Base-by-base conservation (phyloP, 2,797 vertebrate genomes). In the Propithecus deckenii region DNA sequence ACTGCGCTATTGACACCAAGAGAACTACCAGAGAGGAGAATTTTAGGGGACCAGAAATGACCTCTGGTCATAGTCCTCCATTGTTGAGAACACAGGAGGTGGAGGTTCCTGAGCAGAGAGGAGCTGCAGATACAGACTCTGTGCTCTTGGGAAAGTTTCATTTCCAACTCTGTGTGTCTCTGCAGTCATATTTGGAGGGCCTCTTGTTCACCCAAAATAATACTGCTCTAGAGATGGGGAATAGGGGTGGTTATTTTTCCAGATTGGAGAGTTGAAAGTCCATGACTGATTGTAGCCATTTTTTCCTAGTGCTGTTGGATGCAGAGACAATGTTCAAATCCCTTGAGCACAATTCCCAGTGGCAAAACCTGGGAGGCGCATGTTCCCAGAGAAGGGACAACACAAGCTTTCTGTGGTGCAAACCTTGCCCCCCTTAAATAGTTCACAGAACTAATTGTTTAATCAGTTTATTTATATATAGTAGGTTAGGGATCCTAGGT, bases 251-350 rank as follows among this genome's bases (percentile, higher is more conserved):
- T 48, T 69, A 41, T 63, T 94, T 91, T 94, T 96, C 79, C 89
- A 86, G 93, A 76, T 84, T 46, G 52, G 95, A 89, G 96, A 80
- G 75, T 74, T 63, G 50, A 18, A 61, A 67, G 59, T 78, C 67
- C 86, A 52, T n/a, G 41, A 30, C 22, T 72, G 50, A 52, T 61
- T 30, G 61, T 20, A 86, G 84, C 93, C 38, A 0, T 28, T 35
- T 50, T 50, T 59, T 52, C 50, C 52, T 55, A 9, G 52, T 52
- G 35, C 35, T n/a, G 23, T 57, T 79, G 43, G 72, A 57, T 76
- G 41, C 50, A 38, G 59, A 71, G 71, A 41, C 57, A 1, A 0
- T 69, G 55, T 46, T 63, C 13, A 71, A 38, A 46, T 63, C 38
- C 38, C 59, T 20, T 12, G 18, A 86, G 57, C 4, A 1, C 32